Base-by-base conservation (phyloP, 2,888 invertebrate genomes). In the Sussaba pulchella region DNA sequence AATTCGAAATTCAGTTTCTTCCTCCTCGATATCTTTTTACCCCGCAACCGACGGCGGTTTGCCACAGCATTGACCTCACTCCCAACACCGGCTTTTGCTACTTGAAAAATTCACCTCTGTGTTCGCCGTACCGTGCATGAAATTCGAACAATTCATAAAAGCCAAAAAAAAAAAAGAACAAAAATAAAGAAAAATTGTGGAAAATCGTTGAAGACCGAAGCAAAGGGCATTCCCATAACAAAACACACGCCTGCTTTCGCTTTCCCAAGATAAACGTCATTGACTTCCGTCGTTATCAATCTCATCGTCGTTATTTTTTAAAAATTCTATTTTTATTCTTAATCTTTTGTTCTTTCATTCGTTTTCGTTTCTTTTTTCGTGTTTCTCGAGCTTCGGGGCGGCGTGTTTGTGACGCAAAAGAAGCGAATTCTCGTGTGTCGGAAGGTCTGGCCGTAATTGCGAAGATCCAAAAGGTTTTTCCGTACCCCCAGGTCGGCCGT, bases 211-310 rank as follows among this genome's bases (percentile, higher is more conserved):
- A 17, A 47, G n/a, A 14, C 26, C 19, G 36, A 45, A 24, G 39
- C 50, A 52, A 8, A 61, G 59, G 19, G 41, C 45, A 71, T 61
- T 5, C 31, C 17, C 47, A 59, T 17, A 19, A 63, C 45, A 36
- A 54, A 59, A 6, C n/a, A 26, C n/a, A 26, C 24, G 26, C 54
- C 54, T 31, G 31, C 14, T 31, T 57, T 8, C 31, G 66, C 26
- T 14, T 61, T 31, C 75, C 39, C 61, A 36, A 67, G 75, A 54
- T n/a, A 52, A 80, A 76, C 66, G 75, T 75, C 75, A 72, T 80
- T 80, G 75, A 45, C 80, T 61, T 45, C 72, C 71, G 71, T 67
- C 71, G 72, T 67, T 80, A 72, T 76, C 71, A 72, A 79, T 75
- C 26, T 50, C 47, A 12, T 5, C 64, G 26, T 39, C 66, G 50